Evolutionary conservation across 2,113 vertebrate genomes (phyloP).

Genomic region (Neodontobutis hainanensis): DNA sequence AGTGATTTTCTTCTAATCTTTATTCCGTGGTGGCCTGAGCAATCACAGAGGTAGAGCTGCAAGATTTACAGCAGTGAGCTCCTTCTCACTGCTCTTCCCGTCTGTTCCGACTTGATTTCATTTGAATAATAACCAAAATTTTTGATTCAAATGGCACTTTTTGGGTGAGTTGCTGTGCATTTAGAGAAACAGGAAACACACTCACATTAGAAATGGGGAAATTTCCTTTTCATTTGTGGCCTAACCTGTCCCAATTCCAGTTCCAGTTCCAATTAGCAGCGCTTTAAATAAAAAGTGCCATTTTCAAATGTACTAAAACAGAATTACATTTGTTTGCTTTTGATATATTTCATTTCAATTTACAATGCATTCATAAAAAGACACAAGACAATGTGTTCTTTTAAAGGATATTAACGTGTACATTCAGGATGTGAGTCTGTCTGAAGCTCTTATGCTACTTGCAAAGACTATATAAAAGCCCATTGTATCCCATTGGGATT

Average conservation of each 20-base stretch:
- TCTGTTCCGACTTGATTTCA: constrained; percentile 86
- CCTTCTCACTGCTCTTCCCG: constrained; percentile 83
- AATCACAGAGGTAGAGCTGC: constrained; percentile 88
- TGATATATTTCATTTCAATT: constrained; percentile 5
- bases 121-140: constrained; percentile 86
- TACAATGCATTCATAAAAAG: background rate
- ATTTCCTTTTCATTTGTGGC: constrained; percentile 42
- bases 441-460: constrained; percentile 23
- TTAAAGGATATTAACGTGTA: background rate
- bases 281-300: constrained; percentile 13
- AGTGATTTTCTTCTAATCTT: constrained; percentile 94
- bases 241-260: too few species aligned
- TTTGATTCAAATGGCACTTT: constrained; percentile 77
- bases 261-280: constrained; percentile 12
- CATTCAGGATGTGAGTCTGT: constrained; percentile 1
- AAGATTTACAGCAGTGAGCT: constrained; percentile 87
- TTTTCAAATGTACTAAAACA: constrained; percentile 2
- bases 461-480: constrained; percentile 24
- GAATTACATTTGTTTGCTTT: constrained; percentile 3
- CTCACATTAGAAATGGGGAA: constrained; percentile 28
- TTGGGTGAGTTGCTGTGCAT: constrained; percentile 40
- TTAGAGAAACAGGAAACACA: constrained; percentile 62
- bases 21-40: constrained; percentile 90
- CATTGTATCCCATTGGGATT: constrained; percentile 25
- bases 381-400: background rate